phyloP scores from a whole-genome alignment of 2,888 invertebrate genomes.

The Parapristionchus giblindavisi region DNA sequence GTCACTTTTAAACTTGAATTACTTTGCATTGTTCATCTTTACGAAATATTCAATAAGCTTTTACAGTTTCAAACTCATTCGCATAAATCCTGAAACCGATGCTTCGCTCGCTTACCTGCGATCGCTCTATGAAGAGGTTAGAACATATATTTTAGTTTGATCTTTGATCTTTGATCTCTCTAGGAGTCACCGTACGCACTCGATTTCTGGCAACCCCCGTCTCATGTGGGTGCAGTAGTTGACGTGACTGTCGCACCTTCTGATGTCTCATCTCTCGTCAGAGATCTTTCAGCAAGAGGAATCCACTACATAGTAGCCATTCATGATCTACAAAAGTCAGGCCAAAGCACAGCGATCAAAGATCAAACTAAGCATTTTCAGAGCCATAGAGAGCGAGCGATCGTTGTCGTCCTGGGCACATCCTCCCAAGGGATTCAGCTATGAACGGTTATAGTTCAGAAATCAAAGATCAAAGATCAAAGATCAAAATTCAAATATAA shows the following conservation, averaged over 20 bases:
- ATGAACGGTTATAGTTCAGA: constrained; percentile 14
- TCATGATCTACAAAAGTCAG: constrained; percentile 66
- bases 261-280: constrained; percentile 51
- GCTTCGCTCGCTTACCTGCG: constrained; percentile 57
- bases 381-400: constrained; percentile 61
- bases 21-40: background rate
- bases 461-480: background rate
- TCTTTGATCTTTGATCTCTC: background rate
- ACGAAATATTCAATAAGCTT: background rate
- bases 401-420: constrained; percentile 37
- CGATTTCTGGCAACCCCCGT: constrained; percentile 67
- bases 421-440: constrained; percentile 39
- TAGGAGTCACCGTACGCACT: constrained; percentile 58
- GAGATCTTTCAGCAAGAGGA: constrained; percentile 59
- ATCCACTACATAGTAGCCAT: constrained; percentile 64
- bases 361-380: constrained; percentile 38
- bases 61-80: constrained; percentile 66
- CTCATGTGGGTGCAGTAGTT: constrained; percentile 51
- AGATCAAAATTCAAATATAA: background rate
- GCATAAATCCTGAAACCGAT: constrained; percentile 63
- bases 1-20: too few relatives aligned
- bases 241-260: constrained; percentile 62
- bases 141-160: background rate
- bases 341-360: background rate
- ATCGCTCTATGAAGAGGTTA: constrained; percentile 53